Evolutionary conservation across 2,888 invertebrate species (phyloP).

Genomic region (Limnephilus auricula): DNA sequence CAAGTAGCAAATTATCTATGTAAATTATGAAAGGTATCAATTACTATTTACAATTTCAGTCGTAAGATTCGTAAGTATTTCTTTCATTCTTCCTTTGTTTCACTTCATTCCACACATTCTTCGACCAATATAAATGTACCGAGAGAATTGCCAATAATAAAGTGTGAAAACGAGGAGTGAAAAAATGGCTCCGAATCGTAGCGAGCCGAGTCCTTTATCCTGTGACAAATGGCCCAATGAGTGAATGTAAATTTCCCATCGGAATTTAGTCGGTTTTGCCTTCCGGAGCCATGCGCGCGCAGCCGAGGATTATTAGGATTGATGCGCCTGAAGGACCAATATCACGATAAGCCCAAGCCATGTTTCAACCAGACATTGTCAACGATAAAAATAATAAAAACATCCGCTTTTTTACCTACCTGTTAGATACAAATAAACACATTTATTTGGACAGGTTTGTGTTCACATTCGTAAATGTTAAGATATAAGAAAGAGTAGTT

Average conservation of each 20-base stretch:
- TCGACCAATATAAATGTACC: background rate
- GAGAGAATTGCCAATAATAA: slow-evolving; percentile 10
- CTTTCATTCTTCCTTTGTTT: background rate
- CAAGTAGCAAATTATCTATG: no score
- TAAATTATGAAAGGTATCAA: no score
- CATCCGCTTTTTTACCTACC: background rate
- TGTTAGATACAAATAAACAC: background rate
- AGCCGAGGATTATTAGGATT: slow-evolving; percentile 56
- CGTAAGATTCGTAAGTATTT: background rate
- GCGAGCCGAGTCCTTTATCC: slow-evolving; percentile 32
- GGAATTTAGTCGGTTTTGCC: slow-evolving; percentile 42
- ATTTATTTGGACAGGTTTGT: background rate
- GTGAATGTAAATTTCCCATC: slow-evolving; percentile 56
- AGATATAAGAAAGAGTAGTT: background rate
- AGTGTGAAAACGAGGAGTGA: slow-evolving; percentile 30
- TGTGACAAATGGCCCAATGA: slow-evolving; percentile 53
- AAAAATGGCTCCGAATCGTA: slow-evolving; percentile 4
- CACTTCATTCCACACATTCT: background rate
- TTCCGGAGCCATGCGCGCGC: slow-evolving; percentile 32
- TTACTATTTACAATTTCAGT: no score
- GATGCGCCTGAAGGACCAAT: slow-evolving; percentile 51
- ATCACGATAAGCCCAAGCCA: background rate
- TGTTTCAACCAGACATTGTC: slow-evolving; percentile 11
- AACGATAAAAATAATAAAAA: background rate
- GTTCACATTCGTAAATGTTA: background rate